Base-by-base conservation (phyloP, 2,888 invertebrate genomes). In the Teleiodes luculella region DNA sequence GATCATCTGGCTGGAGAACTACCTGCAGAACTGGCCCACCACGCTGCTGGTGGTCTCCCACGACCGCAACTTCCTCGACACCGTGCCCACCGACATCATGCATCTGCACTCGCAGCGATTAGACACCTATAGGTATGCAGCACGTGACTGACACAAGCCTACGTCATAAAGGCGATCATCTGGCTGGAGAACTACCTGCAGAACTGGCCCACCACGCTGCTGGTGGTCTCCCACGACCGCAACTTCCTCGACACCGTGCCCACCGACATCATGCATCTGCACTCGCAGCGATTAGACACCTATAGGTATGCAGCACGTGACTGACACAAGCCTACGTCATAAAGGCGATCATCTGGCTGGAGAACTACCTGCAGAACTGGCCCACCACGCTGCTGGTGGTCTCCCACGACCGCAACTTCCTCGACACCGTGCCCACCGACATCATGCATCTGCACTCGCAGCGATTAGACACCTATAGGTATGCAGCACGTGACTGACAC, bases 311-410 rank as follows among this genome's bases (percentile, higher is more conserved):
- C 4, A 10, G 10, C 3, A 8, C 11, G 6, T 1, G 2, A 20
- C 1, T 14, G 11, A n/a, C 14, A n/a, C 33, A 8, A 11, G 18
- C 18, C 18, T n/a, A n/a, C n/a, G n/a, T n/a, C 78, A 98, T 99
- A 83, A 98, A 99, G 76, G 99, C 99, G 1, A 99, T 99, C 66
- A 97, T 99, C 68, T 99, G 99, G 99, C 89, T 99, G 61, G 99
- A 99, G 87, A 97, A 95, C 74, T 99, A 99, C 85, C 88, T 99
- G 56, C 98, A 98, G 88, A 94, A 94, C 60, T 99, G 99, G 99
- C 95, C 96, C 1, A 97, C 97, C 0, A 99, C 99, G 1, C 91
- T 99, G 47, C 90, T 99, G 20, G 98, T 99, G 0, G 99, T 99
- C 0, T 99, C 98, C 60, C 99, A 99, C 93, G 99, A 99, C 90